Evolutionary conservation across 1,140 invertebrate species (phyloP).

Genomic region (Procambarus clarkii): DNA sequence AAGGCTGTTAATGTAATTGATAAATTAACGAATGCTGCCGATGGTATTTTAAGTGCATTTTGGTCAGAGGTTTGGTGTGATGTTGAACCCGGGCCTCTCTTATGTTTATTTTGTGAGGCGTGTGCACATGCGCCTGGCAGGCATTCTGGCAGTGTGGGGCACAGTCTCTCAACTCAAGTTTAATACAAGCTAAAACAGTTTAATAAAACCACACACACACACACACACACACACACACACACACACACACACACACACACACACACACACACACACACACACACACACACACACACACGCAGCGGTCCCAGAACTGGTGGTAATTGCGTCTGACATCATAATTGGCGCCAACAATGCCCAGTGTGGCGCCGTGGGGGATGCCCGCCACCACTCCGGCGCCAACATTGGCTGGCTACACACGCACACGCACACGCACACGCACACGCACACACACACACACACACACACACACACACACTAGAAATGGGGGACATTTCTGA

Average conservation of each 20-base stretch:
- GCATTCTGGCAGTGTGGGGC: no score
- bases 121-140: no score
- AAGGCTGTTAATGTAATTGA: no score
- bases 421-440: background rate
- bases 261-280: background rate
- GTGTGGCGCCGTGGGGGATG: slow-evolving; percentile 34
- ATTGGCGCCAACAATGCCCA: slow-evolving; percentile 47
- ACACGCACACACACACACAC: background rate
- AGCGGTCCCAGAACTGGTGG: background rate
- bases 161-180: no score
- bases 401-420: background rate
- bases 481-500: no score
- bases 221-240: background rate
- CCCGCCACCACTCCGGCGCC: background rate
- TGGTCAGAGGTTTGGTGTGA: no score
- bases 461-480: no score
- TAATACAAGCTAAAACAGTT: background rate
- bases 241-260: background rate
- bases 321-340: slow-evolving; percentile 47
- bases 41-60: no score
- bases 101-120: no score
- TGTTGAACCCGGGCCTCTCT: no score
- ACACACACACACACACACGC: background rate
- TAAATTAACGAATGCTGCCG: no score
- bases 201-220: background rate